These are phyloP conservation scores for Drosophila tanythrix DNA, from an alignment of 2,888 invertebrate genomes.

Conservation along the genomic window DNA sequence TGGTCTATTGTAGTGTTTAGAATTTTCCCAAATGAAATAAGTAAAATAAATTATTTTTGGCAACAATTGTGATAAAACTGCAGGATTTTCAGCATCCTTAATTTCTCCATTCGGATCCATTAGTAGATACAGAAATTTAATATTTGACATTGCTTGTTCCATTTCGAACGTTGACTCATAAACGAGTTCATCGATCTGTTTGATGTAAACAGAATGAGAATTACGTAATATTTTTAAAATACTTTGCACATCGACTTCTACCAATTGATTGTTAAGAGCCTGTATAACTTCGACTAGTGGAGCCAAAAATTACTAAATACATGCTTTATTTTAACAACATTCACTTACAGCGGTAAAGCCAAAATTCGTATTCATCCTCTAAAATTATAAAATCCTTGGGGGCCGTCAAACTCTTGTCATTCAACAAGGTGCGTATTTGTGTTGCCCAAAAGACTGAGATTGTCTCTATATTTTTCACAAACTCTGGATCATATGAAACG, in stretches of 20 bases:
- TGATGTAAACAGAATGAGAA: slow-evolving; percentile 90
- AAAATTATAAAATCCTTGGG: slow-evolving; percentile 88
- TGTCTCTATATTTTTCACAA: slow-evolving; percentile 93
- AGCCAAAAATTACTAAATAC: not conserved
- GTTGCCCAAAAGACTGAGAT: slow-evolving; percentile 94
- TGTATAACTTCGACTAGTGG: slow-evolving; percentile 89
- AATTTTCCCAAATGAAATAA: slow-evolving; percentile 93
- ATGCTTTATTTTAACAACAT: not conserved
- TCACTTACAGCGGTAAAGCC: slow-evolving; percentile 76
- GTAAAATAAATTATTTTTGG: slow-evolving; percentile 91
- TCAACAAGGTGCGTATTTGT: slow-evolving; percentile 92
- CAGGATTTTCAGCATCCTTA: slow-evolving; percentile 87
- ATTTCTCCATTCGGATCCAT: slow-evolving; percentile 90
- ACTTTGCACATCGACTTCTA: slow-evolving; percentile 87
- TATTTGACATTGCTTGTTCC: slow-evolving; percentile 91
- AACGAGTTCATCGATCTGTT: slow-evolving; percentile 88
- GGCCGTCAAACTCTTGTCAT: slow-evolving; percentile 90
- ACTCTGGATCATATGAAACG: slow-evolving; percentile 90
- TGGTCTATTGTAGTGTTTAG: slow-evolving; percentile 90
- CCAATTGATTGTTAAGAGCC: slow-evolving; percentile 88
- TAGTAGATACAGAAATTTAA: slow-evolving; percentile 91
- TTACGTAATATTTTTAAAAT: slow-evolving; percentile 88
- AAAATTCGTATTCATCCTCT: slow-evolving; percentile 91
- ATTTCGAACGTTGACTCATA: slow-evolving; percentile 88
- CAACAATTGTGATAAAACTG: slow-evolving; percentile 88